Conservation (phyloP, 2,888 invertebrate genomes). For the Ommatoiulus sabulosus region DNA sequence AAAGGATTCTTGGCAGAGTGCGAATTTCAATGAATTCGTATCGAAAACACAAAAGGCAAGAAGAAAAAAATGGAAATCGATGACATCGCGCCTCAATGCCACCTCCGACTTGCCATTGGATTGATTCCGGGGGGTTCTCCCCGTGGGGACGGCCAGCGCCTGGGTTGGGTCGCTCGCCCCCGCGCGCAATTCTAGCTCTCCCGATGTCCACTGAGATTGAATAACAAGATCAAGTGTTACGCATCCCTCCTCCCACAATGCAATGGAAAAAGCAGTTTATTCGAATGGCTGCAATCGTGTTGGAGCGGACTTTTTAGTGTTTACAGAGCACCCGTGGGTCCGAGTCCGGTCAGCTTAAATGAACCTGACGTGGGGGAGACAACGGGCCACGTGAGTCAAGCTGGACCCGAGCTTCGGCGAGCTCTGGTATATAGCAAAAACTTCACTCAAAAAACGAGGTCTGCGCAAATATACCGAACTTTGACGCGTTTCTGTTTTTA, state of each 20-base stretch:
- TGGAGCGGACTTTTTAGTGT: conserved; percentile 3
- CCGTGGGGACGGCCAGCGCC: background rate
- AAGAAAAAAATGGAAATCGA: conserved; percentile 19
- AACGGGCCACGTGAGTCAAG: background rate
- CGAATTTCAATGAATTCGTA: conserved; percentile 3
- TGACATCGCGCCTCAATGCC: conserved; percentile 12
- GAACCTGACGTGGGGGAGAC: background rate
- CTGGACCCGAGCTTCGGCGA: too few species aligned
- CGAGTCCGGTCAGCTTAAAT: background rate
- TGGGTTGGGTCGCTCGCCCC: conserved; percentile 19
- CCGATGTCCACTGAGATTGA: conserved; percentile 3
- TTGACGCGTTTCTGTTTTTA: too few species aligned
- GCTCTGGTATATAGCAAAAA: background rate
- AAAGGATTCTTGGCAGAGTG: conserved; percentile 12
- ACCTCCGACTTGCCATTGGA: conserved; percentile 3
- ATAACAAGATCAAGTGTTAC: conserved; percentile 19
- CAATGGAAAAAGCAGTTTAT: background rate
- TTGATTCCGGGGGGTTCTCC: conserved; percentile 10
- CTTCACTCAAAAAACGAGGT: background rate
- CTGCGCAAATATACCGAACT: too few species aligned
- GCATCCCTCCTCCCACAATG: conserved; percentile 12
- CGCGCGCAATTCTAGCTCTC: background rate
- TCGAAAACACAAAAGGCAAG: background rate
- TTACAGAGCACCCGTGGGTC: conserved; percentile 12
- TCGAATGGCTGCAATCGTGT: background rate